Conservation (phyloP, 2,113 vertebrate species). For the Nothocercus nigrocapillus region DNA sequence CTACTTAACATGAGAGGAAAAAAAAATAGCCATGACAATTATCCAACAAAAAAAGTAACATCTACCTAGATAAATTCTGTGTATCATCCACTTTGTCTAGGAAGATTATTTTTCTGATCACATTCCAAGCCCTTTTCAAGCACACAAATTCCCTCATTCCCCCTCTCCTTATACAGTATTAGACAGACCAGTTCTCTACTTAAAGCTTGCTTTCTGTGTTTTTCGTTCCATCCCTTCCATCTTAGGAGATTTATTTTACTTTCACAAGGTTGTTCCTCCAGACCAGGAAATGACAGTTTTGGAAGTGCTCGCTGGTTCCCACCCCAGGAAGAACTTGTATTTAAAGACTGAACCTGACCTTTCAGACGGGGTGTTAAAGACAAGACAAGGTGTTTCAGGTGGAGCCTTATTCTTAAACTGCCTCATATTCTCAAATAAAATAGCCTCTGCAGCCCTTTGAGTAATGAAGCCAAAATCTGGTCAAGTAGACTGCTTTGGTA, state of each 20-base stretch:
- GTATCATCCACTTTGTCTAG: background rate
- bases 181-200: background rate
- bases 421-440: background rate
- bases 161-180: background rate
- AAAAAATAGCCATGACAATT: background rate
- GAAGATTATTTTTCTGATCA: background rate
- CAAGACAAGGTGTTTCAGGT: background rate
- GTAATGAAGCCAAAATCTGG: background rate
- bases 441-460: background rate
- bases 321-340: background rate
- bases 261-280: background rate
- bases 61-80: background rate
- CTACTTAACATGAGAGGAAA: background rate
- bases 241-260: background rate
- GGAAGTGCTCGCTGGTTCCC: background rate
- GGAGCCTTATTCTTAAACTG: background rate
- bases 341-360: background rate
- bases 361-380: background rate
- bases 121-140: background rate
- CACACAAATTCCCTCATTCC: background rate
- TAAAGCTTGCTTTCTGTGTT: fast-evolving
- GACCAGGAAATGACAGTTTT: background rate
- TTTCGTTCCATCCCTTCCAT: background rate
- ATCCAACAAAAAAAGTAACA: background rate
- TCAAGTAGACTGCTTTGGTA: background rate